Conservation (phyloP, 2,888 invertebrate genomes). For the Drosophila demipolita region DNA sequence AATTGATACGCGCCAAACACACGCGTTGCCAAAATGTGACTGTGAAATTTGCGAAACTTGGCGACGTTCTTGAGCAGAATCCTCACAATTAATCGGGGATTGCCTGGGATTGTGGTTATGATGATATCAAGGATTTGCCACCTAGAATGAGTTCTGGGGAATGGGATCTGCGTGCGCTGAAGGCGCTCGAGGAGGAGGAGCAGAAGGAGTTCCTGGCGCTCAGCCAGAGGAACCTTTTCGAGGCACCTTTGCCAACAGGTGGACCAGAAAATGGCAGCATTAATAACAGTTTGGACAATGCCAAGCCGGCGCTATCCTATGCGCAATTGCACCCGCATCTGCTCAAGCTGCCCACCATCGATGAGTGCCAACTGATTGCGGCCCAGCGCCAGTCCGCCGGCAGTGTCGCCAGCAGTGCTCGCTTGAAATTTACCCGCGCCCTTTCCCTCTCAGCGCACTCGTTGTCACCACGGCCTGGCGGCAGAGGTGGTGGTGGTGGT, state of each 20-base stretch:
- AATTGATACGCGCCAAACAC: constrained; percentile 6
- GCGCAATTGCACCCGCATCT: constrained; percentile 81
- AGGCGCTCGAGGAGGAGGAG: constrained; percentile 85
- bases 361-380: constrained; percentile 80
- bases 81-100: not conserved
- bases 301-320: constrained; percentile 62
- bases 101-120: constrained; percentile 7
- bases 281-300: not conserved
- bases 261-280: constrained; percentile 25
- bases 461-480: constrained; percentile 60
- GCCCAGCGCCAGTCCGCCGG: constrained; percentile 56
- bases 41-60: constrained; percentile 33
- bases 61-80: constrained; percentile 16
- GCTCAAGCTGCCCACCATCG: constrained; percentile 83
- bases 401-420: constrained; percentile 47
- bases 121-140: constrained; percentile 11
- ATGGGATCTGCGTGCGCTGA: constrained; percentile 85
- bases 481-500: constrained; percentile 23
- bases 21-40: constrained; percentile 29
- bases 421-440: constrained; percentile 79
- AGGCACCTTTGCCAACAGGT: constrained; percentile 68
- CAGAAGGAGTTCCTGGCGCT: constrained; percentile 83
- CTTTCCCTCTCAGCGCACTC: constrained; percentile 83
- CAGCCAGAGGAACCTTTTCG: constrained; percentile 83
- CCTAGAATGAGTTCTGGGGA: constrained; percentile 84